Evolutionary conservation across 1,140 invertebrate genomes (phyloP), one percentile per base, ranked within the genome.

Genomic region (Archivesica marissinica): DNA sequence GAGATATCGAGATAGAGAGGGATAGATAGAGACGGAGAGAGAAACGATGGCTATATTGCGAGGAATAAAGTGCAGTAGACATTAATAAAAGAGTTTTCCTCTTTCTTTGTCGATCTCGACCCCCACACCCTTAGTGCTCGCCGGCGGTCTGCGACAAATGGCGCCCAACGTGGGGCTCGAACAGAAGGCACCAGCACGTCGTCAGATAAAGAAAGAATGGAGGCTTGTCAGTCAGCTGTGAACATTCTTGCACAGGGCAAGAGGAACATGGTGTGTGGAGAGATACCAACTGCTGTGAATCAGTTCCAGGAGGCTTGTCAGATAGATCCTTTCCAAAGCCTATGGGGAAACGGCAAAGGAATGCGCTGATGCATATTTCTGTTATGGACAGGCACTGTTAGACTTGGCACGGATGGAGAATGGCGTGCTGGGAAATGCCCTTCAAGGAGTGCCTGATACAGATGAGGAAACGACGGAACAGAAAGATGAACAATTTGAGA

Each of bases 281-380:
- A 98, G 93, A 97, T 96, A 89, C 94, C 93, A 47, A 95, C 95
- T 30, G 97, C 97, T n/a, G 96, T 96, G 0, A 94, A 95, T n/a
- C 95, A 96, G 11, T 94, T 98, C 3, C 96, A 96, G 28, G 95
- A 96, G 90, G 97, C 97, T 0, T 97, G 96, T 90, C 95, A 96
- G 89, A 89, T 97, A 35, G 94, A 80, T 47, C 79, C 92, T 90
- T 25, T 87, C 92, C 20, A 87, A 87, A 44, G 94, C 96, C 82
- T 96, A 96, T 94, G 97, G 97, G 1, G 97, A 97, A 72, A 95
- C 95, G 15, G 96, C 96, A 0, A 95, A 96, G 87, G 96, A 98
- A 91, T 96, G 96, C 92, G 97, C 96, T 17, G 97, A 98, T 68
- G 96, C 96, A 15, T 98, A 98, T 93, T 96, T 97, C 84, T 95